Conservation (phyloP, 1,140 invertebrate genomes). For the Brachionus asplanchnoidis region DNA sequence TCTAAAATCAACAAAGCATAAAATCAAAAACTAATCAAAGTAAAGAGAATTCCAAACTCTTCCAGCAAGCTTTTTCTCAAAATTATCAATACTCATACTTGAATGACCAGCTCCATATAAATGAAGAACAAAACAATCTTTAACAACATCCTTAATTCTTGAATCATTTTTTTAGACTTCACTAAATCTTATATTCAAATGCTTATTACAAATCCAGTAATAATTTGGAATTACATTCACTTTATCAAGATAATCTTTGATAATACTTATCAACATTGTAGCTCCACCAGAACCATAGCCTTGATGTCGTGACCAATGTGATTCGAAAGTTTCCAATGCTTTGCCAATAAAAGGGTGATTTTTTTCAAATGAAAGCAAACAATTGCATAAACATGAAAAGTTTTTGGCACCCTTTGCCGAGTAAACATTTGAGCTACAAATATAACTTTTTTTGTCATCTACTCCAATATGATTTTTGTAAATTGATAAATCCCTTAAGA, state of each 20-base stretch:
- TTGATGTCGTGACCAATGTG: not conserved
- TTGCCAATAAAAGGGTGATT: not conserved
- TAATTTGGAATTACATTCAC: not conserved
- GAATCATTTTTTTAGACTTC: not conserved
- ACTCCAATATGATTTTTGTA: not conserved
- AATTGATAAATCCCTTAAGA: not conserved
- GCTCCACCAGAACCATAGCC: slow-evolving; percentile 4
- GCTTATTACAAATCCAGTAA: not conserved
- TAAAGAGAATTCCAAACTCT: not conserved
- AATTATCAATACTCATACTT: not conserved
- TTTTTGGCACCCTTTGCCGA: not conserved
- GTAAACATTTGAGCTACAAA: not conserved
- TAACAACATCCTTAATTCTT: not conserved
- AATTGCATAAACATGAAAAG: not conserved
- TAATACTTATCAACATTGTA: not conserved
- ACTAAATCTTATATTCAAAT: not conserved
- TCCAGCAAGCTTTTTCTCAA: not conserved
- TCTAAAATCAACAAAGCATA: too few species aligned
- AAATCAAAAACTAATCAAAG: not conserved
- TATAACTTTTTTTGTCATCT: not conserved
- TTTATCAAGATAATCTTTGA: not conserved
- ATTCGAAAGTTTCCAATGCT: not conserved
- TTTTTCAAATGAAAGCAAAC: not conserved
- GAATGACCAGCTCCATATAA: not conserved
- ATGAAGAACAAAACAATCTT: not conserved